These are phyloP conservation scores for Mongoloraphidia duomilia DNA, from an alignment of 2,888 invertebrate species.

Conservation along the genomic window DNA sequence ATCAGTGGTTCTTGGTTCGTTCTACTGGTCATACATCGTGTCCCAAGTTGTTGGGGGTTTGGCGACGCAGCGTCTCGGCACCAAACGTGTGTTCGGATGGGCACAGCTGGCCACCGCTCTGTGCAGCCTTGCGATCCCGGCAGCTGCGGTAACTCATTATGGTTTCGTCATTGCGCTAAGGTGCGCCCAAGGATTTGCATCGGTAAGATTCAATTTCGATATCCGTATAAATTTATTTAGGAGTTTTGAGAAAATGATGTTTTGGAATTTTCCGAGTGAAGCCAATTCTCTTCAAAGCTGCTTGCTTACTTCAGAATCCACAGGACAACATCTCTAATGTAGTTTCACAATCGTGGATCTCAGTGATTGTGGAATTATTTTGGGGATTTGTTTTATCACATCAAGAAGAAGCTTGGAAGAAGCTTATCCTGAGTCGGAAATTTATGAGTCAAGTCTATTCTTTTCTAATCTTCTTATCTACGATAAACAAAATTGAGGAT, in stretches of 20 bases:
- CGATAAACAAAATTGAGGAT: no score
- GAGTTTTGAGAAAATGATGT: neutral
- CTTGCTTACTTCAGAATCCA: no score
- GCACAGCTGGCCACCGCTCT: constrained; percentile 53
- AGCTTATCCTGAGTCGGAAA: no score
- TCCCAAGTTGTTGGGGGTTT: constrained; percentile 55
- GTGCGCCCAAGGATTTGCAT: constrained; percentile 53
- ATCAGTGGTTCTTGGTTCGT: constrained; percentile 48
- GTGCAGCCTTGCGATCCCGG: constrained; percentile 50
- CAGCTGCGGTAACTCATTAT: constrained; percentile 46
- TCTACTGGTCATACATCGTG: constrained; percentile 60
- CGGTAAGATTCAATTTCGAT: constrained; percentile 35
- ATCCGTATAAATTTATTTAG: neutral
- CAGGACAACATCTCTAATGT: no score
- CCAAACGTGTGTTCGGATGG: constrained; percentile 54
- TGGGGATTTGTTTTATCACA: no score
- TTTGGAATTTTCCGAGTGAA: no score
- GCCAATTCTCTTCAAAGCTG: no score
- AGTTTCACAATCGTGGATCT: no score
- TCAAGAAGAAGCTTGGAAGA: no score
- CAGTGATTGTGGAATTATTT: no score
- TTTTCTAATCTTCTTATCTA: no score
- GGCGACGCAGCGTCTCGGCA: constrained; percentile 54
- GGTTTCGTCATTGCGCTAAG: constrained; percentile 43
- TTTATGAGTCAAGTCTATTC: no score